Base-by-base conservation (phyloP, 2,113 vertebrate genomes). In the Uria aalge region DNA sequence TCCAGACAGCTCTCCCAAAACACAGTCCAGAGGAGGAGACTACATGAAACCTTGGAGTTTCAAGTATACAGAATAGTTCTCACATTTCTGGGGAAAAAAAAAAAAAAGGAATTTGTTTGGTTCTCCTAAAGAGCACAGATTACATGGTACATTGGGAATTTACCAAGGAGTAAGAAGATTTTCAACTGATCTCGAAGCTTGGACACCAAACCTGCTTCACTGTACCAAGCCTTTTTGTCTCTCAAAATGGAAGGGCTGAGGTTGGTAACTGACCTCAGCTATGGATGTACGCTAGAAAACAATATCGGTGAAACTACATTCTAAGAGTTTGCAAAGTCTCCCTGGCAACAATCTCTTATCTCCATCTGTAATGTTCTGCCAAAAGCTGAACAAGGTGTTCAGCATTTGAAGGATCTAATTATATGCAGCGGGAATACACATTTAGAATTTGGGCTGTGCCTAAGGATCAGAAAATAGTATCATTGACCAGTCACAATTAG, bases 351-450 rank as follows among this genome's bases (percentile, higher is more conserved):
- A 56, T 56, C 53, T 91, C 64, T 72, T 59, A 30, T 47, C n/a
- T 86, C 79, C 12, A 30, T 84, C 47, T 81, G 48, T 53, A 81
- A 43, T 38, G 38, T 82, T 75, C 83, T 68, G 36, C 21, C 57
- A 60, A 91, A 94, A 92, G 36, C 15, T 50, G 47, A 85, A 85
- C 9, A 29, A 96, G 21, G 30, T 90, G 53, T 76, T 68, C 53
- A 73, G 32, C 45, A 48, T 92, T 84, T 92, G n/a, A 88, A 86
- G 40, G 81, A 30, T 45, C 43, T 94, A 30, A 66, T 84, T 82
- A 92, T 80, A 38, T 56, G 17, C 40, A 72, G 47, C 5, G 32
- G 20, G 10, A 77, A 63, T 52, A 53, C 23, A 52, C 24, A 20
- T 81, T 67, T 43, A 83, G 75, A 90, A 71, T 77, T 50, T 50